A percentile compares a stretch with the other conserved stretches of the same genome.
Evolutionary conservation across 2,888 invertebrate species (phyloP).

Genomic region (Agrotis puta): DNA sequence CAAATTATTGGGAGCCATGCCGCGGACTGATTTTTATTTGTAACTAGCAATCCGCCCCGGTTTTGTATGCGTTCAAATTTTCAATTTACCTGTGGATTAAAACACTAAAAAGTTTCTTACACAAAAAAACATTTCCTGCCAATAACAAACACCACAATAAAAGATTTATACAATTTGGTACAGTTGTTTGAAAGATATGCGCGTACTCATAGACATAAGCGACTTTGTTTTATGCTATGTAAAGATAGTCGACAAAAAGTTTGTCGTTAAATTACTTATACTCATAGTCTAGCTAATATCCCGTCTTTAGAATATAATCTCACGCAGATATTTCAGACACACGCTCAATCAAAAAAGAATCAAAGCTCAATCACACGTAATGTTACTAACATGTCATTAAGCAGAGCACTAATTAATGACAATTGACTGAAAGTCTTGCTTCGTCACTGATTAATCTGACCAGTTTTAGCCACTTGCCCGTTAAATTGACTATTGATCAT

Average conservation of each 20-base stretch:
- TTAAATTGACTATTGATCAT: slow-evolving; percentile 89
- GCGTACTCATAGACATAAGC: too few species aligned
- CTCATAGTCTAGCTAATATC: background rate
- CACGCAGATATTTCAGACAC: slow-evolving; percentile 24
- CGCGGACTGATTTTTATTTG: slow-evolving; percentile 17
- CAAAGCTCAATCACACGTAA: slow-evolving; percentile 39
- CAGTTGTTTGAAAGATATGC: too few species aligned
- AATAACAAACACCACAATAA: too few species aligned
- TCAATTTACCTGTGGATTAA: too few species aligned
- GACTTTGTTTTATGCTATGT: too few species aligned
- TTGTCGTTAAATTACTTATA: background rate
- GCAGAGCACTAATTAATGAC: slow-evolving; percentile 68
- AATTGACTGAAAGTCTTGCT: slow-evolving; percentile 74
- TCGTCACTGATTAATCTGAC: slow-evolving; percentile 79
- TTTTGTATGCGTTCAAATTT: too few species aligned
- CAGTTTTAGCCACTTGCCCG: slow-evolving; percentile 82
- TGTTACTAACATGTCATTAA: slow-evolving; percentile 53
- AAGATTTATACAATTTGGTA: too few species aligned
- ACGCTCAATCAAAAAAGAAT: slow-evolving; percentile 48
- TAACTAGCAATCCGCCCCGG: background rate
- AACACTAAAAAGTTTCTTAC: too few species aligned
- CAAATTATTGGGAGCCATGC: slow-evolving; percentile 51
- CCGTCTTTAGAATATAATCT: slow-evolving; percentile 25
- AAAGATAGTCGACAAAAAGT: slow-evolving; percentile 4
- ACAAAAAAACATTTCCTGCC: too few species aligned